These are phyloP conservation scores for Bubo blakistoni DNA, from an alignment of 2,113 vertebrate species.

Conservation along the genomic window DNA sequence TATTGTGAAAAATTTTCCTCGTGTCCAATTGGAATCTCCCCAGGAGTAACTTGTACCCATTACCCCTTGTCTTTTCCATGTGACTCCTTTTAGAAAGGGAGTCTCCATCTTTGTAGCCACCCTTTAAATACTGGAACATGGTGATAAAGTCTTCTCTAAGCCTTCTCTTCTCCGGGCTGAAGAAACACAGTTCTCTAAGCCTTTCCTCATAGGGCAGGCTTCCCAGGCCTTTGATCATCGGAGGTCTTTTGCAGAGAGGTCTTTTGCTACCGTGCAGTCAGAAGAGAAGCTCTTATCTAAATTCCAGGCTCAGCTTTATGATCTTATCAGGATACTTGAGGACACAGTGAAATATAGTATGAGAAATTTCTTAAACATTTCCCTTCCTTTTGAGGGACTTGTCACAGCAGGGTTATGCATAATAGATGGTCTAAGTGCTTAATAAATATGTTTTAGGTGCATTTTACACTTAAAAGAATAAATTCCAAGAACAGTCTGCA, in stretches of 20 bases:
- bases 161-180: too few relatives aligned
- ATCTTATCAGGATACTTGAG: not conserved
- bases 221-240: too few relatives aligned
- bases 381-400: not conserved
- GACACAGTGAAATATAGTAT: not conserved
- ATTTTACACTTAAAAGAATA: not conserved
- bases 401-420: not conserved
- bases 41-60: too few relatives aligned
- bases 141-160: too few relatives aligned
- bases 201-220: too few relatives aligned
- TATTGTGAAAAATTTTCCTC: too few relatives aligned
- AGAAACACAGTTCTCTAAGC: too few relatives aligned
- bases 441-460: not conserved
- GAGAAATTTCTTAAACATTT: not conserved
- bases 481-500: not conserved
- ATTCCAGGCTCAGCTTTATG: not conserved
- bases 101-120: too few relatives aligned
- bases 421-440: not conserved
- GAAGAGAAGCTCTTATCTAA: not conserved
- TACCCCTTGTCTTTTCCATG: too few relatives aligned
- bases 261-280: not conserved
- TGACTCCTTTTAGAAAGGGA: too few relatives aligned
- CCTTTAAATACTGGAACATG: too few relatives aligned
- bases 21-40: too few relatives aligned
- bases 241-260: not conserved